These are phyloP conservation scores for Lophura nycthemera DNA, from an alignment of 2,113 vertebrate genomes.

Conservation along the genomic window DNA sequence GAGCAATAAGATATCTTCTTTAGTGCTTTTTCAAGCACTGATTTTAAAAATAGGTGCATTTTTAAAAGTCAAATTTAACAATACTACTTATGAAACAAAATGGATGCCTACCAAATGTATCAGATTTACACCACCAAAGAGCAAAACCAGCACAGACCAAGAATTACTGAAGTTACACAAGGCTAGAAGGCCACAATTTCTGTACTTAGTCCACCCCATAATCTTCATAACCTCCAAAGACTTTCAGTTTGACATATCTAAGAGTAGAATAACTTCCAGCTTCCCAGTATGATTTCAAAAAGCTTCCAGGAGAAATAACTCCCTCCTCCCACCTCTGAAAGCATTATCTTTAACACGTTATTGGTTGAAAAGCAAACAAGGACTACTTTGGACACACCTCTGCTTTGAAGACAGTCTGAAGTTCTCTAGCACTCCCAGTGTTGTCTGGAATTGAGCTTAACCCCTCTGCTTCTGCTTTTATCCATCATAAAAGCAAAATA, in stretches of 20 bases:
- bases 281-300: neutral
- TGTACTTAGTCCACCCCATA: neutral
- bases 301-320: neutral
- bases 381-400: neutral
- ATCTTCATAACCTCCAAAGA: neutral
- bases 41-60: neutral
- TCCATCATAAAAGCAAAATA: accelerated
- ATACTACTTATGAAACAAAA: neutral
- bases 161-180: neutral
- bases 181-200: accelerated
- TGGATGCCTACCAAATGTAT: neutral
- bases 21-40: neutral
- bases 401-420: accelerated
- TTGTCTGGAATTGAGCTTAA: accelerated
- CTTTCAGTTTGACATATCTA: accelerated
- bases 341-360: accelerated
- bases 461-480: accelerated
- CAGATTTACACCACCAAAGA: neutral
- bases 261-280: neutral
- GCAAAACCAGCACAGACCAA: neutral
- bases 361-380: neutral
- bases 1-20: neutral
- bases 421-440: accelerated
- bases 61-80: neutral
- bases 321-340: accelerated